A percentile compares a stretch with the other conserved stretches of the same genome.
Evolutionary conservation across 2,113 vertebrate genomes (phyloP).

Genomic region (Barnardius zonarius): DNA sequence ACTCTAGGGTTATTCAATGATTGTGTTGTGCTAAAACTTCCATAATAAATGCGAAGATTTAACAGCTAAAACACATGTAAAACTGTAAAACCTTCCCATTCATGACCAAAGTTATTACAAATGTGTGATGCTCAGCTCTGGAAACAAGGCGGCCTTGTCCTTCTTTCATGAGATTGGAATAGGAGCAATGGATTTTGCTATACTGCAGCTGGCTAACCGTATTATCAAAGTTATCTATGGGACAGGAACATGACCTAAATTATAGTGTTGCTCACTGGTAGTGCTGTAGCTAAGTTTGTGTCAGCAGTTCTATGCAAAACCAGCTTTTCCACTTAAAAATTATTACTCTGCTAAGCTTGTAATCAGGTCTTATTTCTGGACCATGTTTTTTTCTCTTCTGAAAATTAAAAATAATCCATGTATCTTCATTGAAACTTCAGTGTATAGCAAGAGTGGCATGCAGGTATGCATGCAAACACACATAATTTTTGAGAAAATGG

Average conservation of each 20-base stretch:
- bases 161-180: not conserved
- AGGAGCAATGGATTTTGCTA: not conserved
- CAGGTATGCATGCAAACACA: not conserved
- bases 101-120: not conserved
- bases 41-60: not conserved
- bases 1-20: not conserved
- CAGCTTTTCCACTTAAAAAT: not conserved
- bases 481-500: not conserved
- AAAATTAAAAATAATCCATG: not conserved
- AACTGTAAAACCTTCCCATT: not conserved
- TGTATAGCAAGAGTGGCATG: not conserved
- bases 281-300: not conserved
- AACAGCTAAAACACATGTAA: not conserved
- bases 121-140: not conserved
- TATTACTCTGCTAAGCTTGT: not conserved
- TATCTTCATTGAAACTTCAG: not conserved
- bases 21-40: not conserved
- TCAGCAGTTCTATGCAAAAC: not conserved
- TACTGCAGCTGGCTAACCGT: accelerated
- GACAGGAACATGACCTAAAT: not conserved
- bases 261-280: not conserved
- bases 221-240: not conserved
- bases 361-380: not conserved
- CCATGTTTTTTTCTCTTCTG: not conserved
- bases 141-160: not conserved